Percentiles rank a stretch among this genome's conserved stretches.
Conservation (phyloP, 2,888 invertebrate genomes). For the Dendrolimus pini region DNA sequence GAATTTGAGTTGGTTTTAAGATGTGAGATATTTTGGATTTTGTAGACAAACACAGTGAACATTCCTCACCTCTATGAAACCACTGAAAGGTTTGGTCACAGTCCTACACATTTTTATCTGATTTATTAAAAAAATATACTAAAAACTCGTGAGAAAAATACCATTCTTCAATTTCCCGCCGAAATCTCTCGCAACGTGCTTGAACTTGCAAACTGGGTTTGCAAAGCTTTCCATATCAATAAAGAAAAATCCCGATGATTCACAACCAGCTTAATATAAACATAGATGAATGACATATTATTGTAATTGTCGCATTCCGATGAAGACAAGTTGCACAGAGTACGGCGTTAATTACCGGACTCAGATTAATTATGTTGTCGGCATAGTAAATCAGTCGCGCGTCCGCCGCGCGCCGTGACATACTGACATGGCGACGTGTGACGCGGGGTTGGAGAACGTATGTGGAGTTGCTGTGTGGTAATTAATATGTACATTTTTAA, state of each 20-base stretch:
- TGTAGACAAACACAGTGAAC: too few relatives aligned
- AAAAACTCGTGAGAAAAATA: too few relatives aligned
- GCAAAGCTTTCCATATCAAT: background rate
- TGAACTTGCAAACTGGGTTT: too few relatives aligned
- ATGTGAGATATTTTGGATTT: too few relatives aligned
- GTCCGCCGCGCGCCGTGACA: background rate
- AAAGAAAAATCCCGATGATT: background rate
- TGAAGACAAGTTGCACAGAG: background rate
- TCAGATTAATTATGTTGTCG: background rate
- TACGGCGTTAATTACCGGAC: background rate
- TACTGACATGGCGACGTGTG: background rate
- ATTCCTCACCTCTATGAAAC: too few relatives aligned
- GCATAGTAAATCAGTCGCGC: constrained; percentile 2
- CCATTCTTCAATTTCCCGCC: too few relatives aligned
- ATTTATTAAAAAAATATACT: too few relatives aligned
- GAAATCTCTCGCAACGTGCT: too few relatives aligned
- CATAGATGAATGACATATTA: background rate
- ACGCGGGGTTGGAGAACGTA: background rate
- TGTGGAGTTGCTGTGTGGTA: background rate
- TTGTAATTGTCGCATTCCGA: background rate
- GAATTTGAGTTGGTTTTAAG: too few relatives aligned
- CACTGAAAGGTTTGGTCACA: too few relatives aligned
- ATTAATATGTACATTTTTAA: background rate
- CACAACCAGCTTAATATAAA: background rate
- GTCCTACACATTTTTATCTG: too few relatives aligned